Evolutionary conservation across 2,113 vertebrate genomes (phyloP), one percentile per base, ranked within the genome.

Genomic region (Corydoras maculifer): DNA sequence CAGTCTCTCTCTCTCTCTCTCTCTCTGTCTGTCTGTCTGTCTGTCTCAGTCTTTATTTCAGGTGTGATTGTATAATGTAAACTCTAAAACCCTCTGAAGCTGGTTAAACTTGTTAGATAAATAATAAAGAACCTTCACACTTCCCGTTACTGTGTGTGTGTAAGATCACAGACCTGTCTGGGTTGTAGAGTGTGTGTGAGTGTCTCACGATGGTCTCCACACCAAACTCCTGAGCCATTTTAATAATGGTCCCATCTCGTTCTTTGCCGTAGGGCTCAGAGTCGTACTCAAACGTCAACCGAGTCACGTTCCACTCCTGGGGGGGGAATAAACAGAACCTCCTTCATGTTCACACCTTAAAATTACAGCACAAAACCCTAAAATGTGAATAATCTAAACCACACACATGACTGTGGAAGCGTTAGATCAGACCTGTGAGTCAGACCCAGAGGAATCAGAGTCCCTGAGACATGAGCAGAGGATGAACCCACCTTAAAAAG

Each of bases 231-330:
- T 93, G 92, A 10, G 95, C 96, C 89, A 98, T 89, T 84, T 98
- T 99, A 86, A 95, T 76, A 9, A 99, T 97, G 81, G 94, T 93
- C 0, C 91, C 91, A 50, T 98, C 97, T 29, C 96, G 86, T 75
- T 97, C 96, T 83, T 97, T 98, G 62, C 97, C 93, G 75, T 97
- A 98, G 0, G 97, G 96, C 79, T 99, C 96, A 0, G 96, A 94
- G 84, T 98, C 97, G 0, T 92, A 96, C 70, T 99, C 95, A 18
- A 99, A 98, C 0, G 95, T 95, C 75, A 99, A 79, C 62, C 92
- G 88, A 66, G 93, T 96, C 78, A 98, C 92, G 29, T 92, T 90
- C 96, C 95, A 99, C 82, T 98, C 95, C 97, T 99, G 85, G 57
- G 35, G 69, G 55, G 72, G 5, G 62, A 48, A 9, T 5, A 72